Base-by-base conservation (phyloP, 1,140 invertebrate genomes). In the Leptinotarsa texana region DNA sequence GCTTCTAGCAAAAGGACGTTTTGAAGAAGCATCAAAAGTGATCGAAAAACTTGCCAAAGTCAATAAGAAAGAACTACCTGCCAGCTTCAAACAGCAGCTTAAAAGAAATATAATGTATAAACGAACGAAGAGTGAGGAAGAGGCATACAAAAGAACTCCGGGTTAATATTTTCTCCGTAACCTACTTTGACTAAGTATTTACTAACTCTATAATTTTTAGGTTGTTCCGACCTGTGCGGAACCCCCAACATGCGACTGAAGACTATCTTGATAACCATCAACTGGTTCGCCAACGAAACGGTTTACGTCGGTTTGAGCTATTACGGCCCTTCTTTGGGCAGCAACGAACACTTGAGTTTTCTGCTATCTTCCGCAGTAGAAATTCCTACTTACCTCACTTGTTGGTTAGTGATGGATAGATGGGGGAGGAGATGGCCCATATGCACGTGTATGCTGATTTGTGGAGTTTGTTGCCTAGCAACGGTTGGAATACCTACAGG, bases 221-320 rank as follows among this genome's bases (percentile, higher is more conserved):
- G 92, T 24, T 89, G 94, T 3, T 87, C 89, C 57, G 91, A 93
- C 62, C 86, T 96, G 3, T 96, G 93, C 79, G 88, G 88, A 78
- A 95, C 94, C 1, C 94, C 95, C 1, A 96, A 96, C 84, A 94
- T 96, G 93, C 87, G 94, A 69, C 85, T 95, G 1, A 91, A 92
- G 84, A 92, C 90, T 1, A 87, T 87, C 79, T 82, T 92, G 24
- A 92, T 92, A 33, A 92, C 91, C 0, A 79, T 92, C 5, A 92
- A 91, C 82, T 92, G 91, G 91, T 92, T 90, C 81, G 90, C 89
- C 18, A 91, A 89, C 72, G 89, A 95, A 79, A 95, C 93, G 85
- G 94, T 96, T 4, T 96, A 96, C 78, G 92, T 96, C 11, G 95
- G 94, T 0, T 84, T 95, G 63, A 95, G 93, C 75, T 95, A 96